These are phyloP conservation scores for Silvanus unidentatus DNA, from an alignment of 2,888 invertebrate species.

Conservation along the genomic window DNA sequence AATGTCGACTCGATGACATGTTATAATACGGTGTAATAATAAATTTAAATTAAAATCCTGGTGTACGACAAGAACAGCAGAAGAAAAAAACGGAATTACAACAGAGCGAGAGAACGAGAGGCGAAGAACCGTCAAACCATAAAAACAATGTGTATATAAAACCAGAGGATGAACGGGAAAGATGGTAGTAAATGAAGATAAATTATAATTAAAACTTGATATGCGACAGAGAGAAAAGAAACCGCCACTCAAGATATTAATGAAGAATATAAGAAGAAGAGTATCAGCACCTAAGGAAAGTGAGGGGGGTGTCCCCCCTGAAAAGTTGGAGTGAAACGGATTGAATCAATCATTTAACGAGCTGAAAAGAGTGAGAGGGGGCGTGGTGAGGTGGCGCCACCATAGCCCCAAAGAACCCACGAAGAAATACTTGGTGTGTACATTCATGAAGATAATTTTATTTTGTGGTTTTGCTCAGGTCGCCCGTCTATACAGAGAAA, in stretches of 20 bases:
- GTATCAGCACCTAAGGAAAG: too few species aligned
- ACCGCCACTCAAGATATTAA: too few species aligned
- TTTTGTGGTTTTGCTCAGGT: conserved; percentile 25
- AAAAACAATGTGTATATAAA: too few species aligned
- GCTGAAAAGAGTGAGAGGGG: conserved; percentile 25
- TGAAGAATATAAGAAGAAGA: too few species aligned
- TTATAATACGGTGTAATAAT: too few species aligned
- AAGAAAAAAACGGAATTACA: too few species aligned
- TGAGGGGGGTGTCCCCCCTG: neutral
- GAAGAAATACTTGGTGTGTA: conserved; percentile 8
- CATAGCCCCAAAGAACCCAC: conserved; percentile 2
- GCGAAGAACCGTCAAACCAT: too few species aligned
- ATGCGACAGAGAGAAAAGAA: conserved; percentile 5
- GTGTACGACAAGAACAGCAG: too few species aligned
- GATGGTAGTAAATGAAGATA: conserved; percentile 28
- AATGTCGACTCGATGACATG: too few species aligned
- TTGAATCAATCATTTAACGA: conserved; percentile 9
- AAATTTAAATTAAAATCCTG: too few species aligned
- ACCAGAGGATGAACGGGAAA: too few species aligned
- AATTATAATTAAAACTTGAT: conserved; percentile 34
- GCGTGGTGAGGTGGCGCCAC: conserved; percentile 40
- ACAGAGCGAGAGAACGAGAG: too few species aligned
- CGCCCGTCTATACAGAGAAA: conserved; percentile 13
- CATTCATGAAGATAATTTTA: conserved; percentile 30
- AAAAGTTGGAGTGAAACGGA: conserved; percentile 16